Evolutionary conservation across 2,797 vertebrate species (phyloP).

Genomic region (Nannoperca australis): DNA sequence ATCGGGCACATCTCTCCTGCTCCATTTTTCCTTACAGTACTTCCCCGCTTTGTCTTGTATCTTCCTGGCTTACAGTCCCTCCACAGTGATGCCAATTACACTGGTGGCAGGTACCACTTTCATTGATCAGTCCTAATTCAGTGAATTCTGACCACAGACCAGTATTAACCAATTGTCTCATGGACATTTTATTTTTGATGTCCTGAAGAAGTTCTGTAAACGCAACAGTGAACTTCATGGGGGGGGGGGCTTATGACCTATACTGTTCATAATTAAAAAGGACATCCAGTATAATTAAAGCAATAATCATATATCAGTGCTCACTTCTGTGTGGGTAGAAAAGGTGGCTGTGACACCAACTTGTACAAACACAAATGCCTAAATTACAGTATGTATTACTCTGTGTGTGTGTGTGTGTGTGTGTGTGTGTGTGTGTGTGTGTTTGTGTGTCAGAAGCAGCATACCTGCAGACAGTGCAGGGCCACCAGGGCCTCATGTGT

Average conservation of each 20-base stretch:
- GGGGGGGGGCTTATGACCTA: no score
- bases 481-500: slow-evolving; percentile 3
- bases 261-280: not conserved
- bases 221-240: not conserved
- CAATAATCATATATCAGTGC: not conserved
- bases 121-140: slow-evolving; percentile 49
- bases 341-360: not conserved
- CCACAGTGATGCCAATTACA: slow-evolving; percentile 49
- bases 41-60: slow-evolving; percentile 24
- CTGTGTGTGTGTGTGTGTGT: no score
- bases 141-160: slow-evolving; percentile 37
- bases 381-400: not conserved
- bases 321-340: not conserved
- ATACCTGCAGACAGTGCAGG: not conserved
- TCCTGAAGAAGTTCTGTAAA: slow-evolving; percentile 36
- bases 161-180: slow-evolving; percentile 45
- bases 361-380: not conserved
- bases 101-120: slow-evolving; percentile 26
- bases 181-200: slow-evolving; percentile 42
- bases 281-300: not conserved
- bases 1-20: slow-evolving; percentile 30
- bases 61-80: slow-evolving; percentile 6
- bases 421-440: no score
- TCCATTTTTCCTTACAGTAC: slow-evolving; percentile 22
- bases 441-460: not conserved